Evolutionary conservation across 2,113 vertebrate species (phyloP).

Genomic region (Tetrax tetrax): DNA sequence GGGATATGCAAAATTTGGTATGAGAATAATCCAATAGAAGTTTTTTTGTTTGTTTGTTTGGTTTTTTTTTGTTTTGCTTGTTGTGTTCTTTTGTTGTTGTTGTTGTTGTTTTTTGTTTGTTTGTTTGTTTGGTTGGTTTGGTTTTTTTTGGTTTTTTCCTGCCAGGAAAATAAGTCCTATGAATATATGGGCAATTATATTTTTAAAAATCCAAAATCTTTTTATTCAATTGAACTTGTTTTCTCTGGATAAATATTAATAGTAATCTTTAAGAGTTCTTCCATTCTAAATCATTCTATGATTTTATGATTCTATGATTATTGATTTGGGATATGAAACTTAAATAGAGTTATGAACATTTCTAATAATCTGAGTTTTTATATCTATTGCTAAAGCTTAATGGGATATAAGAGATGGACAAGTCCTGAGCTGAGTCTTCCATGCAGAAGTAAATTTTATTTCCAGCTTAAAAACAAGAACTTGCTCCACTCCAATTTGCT

Average conservation of each 20-base stretch:
- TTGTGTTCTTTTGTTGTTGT: too few species aligned
- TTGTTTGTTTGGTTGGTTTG: background rate
- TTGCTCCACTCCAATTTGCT: background rate
- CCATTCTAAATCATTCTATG: too few species aligned
- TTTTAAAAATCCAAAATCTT: accelerated
- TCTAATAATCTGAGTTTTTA: background rate
- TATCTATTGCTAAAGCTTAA: background rate
- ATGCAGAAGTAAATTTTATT: background rate
- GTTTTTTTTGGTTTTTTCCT: background rate
- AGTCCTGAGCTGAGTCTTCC: background rate
- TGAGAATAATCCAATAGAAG: background rate
- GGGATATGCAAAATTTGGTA: background rate
- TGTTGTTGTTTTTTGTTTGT: background rate
- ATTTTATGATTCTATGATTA: background rate
- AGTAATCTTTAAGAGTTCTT: too few species aligned
- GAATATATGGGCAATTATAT: background rate
- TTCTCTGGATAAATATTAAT: background rate
- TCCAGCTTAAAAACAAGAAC: background rate
- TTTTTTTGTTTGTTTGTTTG: too few species aligned
- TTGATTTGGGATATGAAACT: background rate
- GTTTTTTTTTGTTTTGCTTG: too few species aligned
- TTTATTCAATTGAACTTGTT: background rate
- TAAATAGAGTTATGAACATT: background rate
- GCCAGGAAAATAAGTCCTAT: background rate
- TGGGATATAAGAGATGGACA: background rate